A percentile compares a stretch with the other conserved stretches of the same genome.
Conservation (phyloP, 2,797 vertebrate species). For the Malurus leucopterus region DNA sequence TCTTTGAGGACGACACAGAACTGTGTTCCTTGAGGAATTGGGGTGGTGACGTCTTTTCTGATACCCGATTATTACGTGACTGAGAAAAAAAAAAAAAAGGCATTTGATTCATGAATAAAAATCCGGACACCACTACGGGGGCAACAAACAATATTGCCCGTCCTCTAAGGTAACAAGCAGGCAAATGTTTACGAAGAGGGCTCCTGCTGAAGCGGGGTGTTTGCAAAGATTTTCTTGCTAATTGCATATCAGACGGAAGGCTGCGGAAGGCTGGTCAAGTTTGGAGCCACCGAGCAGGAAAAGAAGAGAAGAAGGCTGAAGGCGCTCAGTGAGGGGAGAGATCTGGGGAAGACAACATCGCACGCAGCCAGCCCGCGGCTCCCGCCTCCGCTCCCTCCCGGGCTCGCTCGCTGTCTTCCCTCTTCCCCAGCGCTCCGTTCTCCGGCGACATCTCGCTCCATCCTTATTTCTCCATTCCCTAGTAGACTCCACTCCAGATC, state of each 20-base stretch:
- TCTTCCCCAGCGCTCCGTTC: not conserved
- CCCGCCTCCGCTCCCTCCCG: constrained; percentile 30
- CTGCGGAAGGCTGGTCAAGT: constrained; percentile 76
- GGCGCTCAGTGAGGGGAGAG: constrained; percentile 43
- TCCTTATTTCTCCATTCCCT: constrained; percentile 11
- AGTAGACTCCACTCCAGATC: constrained; percentile 54
- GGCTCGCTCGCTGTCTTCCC: constrained; percentile 17
- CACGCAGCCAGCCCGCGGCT: constrained; percentile 41
- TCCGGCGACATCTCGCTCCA: not conserved
- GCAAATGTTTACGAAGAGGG: constrained; percentile 76
- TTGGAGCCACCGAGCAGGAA: constrained; percentile 76
- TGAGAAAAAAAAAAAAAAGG: constrained; percentile 79
- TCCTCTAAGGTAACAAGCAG: constrained; percentile 82
- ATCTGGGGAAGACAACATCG: constrained; percentile 28
- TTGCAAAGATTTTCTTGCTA: constrained; percentile 72
- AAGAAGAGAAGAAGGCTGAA: constrained; percentile 71
- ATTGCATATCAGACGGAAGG: constrained; percentile 75
- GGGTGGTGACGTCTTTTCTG: constrained; percentile 92
- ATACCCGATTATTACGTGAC: constrained; percentile 90
- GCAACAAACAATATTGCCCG: constrained; percentile 84
- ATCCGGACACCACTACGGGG: constrained; percentile 79
- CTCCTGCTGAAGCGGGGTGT: constrained; percentile 65
- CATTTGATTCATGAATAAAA: constrained; percentile 87
- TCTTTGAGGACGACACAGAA: constrained; percentile 89
- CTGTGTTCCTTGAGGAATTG: constrained; percentile 87